These are phyloP conservation scores for Chironomus riparius DNA, from an alignment of 2,888 invertebrate genomes.

Conservation along the genomic window DNA sequence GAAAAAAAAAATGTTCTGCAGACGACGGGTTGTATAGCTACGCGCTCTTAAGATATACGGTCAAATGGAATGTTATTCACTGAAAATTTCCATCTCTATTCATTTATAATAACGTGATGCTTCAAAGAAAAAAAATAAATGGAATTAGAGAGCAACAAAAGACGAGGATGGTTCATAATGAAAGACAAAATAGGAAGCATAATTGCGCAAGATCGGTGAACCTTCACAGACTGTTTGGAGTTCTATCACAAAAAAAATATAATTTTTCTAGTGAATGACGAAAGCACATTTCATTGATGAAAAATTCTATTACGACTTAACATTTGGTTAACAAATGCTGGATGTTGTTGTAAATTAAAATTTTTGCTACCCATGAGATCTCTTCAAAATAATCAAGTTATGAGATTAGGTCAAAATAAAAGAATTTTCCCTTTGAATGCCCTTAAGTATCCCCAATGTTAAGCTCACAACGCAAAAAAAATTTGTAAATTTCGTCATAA, in stretches of 20 bases:
- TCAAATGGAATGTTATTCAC: background rate
- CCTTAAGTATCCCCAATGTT: too few species aligned
- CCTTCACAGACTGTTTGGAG: conserved; percentile 8
- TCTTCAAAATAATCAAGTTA: too few species aligned
- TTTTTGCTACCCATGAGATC: too few species aligned
- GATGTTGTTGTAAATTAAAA: too few species aligned
- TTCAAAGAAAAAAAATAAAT: too few species aligned
- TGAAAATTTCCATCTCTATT: background rate
- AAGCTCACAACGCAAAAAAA: background rate
- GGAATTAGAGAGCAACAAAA: background rate
- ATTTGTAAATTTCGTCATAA: background rate
- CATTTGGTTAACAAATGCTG: too few species aligned
- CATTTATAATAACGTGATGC: too few species aligned
- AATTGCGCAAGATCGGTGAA: conserved; percentile 20
- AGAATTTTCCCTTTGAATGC: too few species aligned
- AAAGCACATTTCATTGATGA: background rate
- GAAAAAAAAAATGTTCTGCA: background rate
- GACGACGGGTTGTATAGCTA: background rate
- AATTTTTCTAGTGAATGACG: conserved; percentile 8
- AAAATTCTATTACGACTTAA: background rate
- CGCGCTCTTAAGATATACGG: background rate
- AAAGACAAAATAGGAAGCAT: background rate
- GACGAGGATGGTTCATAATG: too few species aligned
- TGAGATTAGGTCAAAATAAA: too few species aligned
- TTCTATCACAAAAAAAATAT: background rate